Percentiles rank a stretch among this genome's conserved stretches.
phyloP scores from a whole-genome alignment of 2,113 vertebrate genomes.

The Ibidorhyncha struthersii region DNA sequence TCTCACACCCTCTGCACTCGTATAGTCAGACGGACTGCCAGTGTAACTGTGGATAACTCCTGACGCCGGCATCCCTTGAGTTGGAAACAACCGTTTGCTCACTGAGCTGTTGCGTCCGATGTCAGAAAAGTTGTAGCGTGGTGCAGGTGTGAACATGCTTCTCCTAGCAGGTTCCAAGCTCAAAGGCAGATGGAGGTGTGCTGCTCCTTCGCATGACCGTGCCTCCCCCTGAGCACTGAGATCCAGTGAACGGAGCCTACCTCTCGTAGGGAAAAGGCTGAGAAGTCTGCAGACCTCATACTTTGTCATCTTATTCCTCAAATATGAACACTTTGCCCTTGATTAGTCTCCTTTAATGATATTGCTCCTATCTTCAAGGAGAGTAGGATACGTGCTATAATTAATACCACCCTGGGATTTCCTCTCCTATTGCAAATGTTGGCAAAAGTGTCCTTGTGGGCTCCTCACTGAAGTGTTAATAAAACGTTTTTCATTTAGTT shows the following conservation, averaged over 20 bases:
- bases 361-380: background rate
- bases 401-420: background rate
- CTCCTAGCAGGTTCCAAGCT: no score
- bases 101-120: background rate
- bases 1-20: fast-evolving
- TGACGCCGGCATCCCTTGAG: background rate
- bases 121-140: background rate
- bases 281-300: background rate
- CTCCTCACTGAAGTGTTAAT: background rate
- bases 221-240: background rate
- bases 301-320: background rate
- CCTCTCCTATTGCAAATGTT: background rate
- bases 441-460: background rate
- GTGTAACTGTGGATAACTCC: background rate
- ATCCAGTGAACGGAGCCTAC: background rate
- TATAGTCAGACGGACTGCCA: background rate
- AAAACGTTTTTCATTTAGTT: background rate
- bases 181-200: background rate
- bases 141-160: background rate
- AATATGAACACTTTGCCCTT: background rate
- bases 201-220: background rate
- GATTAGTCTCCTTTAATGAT: background rate
- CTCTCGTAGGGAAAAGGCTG: background rate
- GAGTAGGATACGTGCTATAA: background rate
- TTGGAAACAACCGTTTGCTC: background rate